Evolutionary conservation across 1,140 invertebrate species (phyloP).

Genomic region (Saccostrea cuccullata): DNA sequence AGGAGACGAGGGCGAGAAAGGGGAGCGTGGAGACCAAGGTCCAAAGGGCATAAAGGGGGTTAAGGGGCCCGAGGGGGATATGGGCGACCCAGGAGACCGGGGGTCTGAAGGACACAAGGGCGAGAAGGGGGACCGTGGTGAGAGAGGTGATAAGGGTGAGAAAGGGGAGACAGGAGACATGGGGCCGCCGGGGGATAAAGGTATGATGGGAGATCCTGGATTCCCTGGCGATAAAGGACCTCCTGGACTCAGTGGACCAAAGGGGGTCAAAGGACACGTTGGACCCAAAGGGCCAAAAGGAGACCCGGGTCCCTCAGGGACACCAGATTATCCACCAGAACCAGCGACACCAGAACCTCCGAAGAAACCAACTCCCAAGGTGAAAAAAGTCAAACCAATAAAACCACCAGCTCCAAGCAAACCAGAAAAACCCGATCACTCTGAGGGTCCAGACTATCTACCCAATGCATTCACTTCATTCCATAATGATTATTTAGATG

Average conservation of each 20-base stretch:
- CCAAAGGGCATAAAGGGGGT: neutral
- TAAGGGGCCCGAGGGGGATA: neutral
- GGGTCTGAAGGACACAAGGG: slow-evolving; percentile 2
- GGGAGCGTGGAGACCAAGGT: neutral
- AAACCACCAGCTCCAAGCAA: too few relatives aligned
- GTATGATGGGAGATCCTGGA: neutral
- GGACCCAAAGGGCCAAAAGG: slow-evolving; percentile 36
- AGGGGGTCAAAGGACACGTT: neutral
- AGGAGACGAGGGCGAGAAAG: slow-evolving; percentile 22
- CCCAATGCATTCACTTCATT: too few relatives aligned
- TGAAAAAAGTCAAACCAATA: too few relatives aligned
- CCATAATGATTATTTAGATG: too few relatives aligned
- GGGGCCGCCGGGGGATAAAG: neutral
- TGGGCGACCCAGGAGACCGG: neutral
- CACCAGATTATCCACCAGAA: neutral
- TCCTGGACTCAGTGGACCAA: neutral
- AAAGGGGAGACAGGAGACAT: neutral
- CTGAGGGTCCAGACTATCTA: too few relatives aligned
- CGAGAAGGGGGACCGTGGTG: neutral
- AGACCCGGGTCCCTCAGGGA: neutral
- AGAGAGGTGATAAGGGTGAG: neutral
- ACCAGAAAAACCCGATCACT: too few relatives aligned
- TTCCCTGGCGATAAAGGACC: neutral
- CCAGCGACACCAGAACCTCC: too few relatives aligned
- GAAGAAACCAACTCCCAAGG: too few relatives aligned